These are phyloP conservation scores for Yponomeuta cagnagella DNA, from an alignment of 2,888 invertebrate genomes.

Conservation along the genomic window DNA sequence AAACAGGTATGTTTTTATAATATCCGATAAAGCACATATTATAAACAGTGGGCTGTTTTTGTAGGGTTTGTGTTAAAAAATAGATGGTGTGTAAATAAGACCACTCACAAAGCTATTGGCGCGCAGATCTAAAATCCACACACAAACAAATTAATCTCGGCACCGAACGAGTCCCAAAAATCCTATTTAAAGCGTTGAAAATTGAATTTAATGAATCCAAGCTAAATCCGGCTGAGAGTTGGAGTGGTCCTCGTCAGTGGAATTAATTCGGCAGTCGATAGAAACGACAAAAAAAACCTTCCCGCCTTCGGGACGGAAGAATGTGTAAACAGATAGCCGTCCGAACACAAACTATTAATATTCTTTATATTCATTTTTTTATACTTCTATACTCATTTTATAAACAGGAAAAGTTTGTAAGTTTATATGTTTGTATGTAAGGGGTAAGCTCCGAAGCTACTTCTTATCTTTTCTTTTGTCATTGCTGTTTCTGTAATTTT, in stretches of 20 bases:
- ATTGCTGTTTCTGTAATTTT: no score
- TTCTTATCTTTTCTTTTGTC: no score
- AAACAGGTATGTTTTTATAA: no score
- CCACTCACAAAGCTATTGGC: neutral
- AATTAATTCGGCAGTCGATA: conserved; percentile 5
- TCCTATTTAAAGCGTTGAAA: neutral
- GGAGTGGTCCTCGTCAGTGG: conserved; percentile 9
- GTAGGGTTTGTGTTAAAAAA: neutral
- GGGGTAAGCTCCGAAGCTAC: no score
- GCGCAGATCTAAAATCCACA: neutral
- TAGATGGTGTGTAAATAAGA: neutral
- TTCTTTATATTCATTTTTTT: neutral
- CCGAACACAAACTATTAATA: neutral
- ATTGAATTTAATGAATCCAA: conserved; percentile 1
- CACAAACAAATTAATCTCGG: conserved; percentile 1
- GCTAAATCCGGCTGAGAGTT: neutral
- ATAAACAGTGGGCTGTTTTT: no score
- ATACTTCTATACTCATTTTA: no score
- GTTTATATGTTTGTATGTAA: no score
- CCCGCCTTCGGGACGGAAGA: neutral
- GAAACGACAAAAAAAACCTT: conserved; percentile 2
- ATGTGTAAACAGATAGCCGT: neutral
- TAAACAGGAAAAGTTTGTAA: no score
- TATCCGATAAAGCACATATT: no score
- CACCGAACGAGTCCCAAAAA: neutral